Evolutionary conservation across 30 jellyfish, hydroid and myxozoan species (phyloP).

Genomic region (Aurelia sp.): DNA sequence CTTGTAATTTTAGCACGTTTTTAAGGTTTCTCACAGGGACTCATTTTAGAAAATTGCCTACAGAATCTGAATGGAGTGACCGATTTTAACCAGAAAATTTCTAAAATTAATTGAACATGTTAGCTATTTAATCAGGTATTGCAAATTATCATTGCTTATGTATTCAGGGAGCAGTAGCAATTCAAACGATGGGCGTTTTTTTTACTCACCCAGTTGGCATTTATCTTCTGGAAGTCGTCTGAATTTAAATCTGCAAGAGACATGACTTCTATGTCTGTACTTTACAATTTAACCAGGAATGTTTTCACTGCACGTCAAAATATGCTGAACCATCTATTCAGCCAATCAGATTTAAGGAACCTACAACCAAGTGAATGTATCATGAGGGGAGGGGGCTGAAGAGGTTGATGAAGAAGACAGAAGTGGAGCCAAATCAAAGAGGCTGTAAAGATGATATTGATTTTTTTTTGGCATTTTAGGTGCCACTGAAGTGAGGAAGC

Average conservation of each 20-base stretch:
- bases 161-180: too few relatives aligned
- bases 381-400: too few relatives aligned
- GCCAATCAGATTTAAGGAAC: constrained; percentile 37
- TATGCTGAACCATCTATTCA: constrained; percentile 29
- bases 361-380: neutral
- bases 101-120: too few relatives aligned
- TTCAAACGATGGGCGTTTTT: too few relatives aligned
- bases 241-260: constrained; percentile 10
- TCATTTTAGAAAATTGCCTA: too few relatives aligned
- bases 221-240: constrained; percentile 39
- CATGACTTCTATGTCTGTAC: constrained; percentile 29
- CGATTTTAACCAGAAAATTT: too few relatives aligned
- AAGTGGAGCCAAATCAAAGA: constrained; percentile 17
- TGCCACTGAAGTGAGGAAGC: constrained; percentile 25
- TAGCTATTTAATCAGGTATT: too few relatives aligned
- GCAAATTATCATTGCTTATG: too few relatives aligned
- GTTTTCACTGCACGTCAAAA: constrained; percentile 16
- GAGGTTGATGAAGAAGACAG: neutral
- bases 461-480: constrained; percentile 49
- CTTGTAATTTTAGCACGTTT: too few relatives aligned
- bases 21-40: too few relatives aligned
- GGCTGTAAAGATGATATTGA: constrained; percentile 16
- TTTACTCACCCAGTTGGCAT: too few relatives aligned
- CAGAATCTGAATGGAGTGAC: too few relatives aligned
- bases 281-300: constrained; percentile 16